Evolutionary conservation across 2,113 vertebrate genomes (phyloP), one percentile per base, ranked within the genome.

Genomic region (Balaenoptera acutorostrata): DNA sequence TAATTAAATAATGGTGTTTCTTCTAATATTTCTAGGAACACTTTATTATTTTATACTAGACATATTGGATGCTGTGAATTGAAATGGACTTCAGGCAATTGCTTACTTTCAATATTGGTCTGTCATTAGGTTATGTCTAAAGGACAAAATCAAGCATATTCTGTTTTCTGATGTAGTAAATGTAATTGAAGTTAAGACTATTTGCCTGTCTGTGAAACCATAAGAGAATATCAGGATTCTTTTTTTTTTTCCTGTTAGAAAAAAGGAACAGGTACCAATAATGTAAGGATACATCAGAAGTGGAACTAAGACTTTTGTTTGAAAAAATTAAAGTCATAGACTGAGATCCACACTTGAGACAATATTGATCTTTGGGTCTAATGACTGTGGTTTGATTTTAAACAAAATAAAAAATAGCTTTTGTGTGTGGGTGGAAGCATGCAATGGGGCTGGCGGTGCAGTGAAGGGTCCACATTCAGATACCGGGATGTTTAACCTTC

Each of bases 1-100:
- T 97, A 97, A 97, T 97, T 97, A 97, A 98, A 98, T 97, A 97
- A 96, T 52, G 78, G 92, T 81, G 91, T 97, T 98, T 93, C 96
- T 98, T 89, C 97, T 97, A 96, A 97, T 97, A 96, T 97, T 97
- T 98, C 97, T 97, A 97, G 98, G 96, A 97, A 96, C 96, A 97
- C 96, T 97, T 97, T 96, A 95, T 97, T 98, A 97, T 97, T 98
- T 97, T 96, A 95, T 93, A 75, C 72, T 66, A 71, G 97, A 74
- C 57, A 36, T 86, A 92, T 59, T 77, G 89, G 97, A 93, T 75
- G 86, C 95, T 87, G 82, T 81, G 95, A 92, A 95, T 95, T 89
- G 97, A 83, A 97, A 96, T 72, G 90, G 92, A 97, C 96, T 97
- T 77, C 25, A 55, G 95, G 91, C 96, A 84, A 93, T 41, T 71